Percentiles rank a stretch among this genome's conserved stretches.
These are phyloP conservation scores for Sinonovacula constricta DNA, from an alignment of 1,140 invertebrate species.

Conservation along the genomic window DNA sequence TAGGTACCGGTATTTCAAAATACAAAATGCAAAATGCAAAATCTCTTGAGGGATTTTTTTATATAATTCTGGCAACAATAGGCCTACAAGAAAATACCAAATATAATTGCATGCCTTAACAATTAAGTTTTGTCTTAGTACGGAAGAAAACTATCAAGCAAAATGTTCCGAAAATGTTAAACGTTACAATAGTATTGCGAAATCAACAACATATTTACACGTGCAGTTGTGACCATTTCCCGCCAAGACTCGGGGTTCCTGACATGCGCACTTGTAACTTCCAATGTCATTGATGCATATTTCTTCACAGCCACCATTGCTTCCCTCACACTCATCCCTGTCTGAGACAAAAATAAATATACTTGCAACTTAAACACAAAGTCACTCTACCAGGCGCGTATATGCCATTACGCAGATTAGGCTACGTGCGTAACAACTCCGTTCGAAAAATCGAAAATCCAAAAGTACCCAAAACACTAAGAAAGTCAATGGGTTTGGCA, in stretches of 20 bases:
- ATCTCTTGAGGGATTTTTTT: no score
- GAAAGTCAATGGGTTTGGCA: no score
- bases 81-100: no score
- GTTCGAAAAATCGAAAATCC: no score
- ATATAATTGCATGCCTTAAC: not conserved
- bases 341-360: constrained; percentile 80
- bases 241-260: not conserved
- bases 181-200: not conserved
- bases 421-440: no score
- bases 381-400: no score
- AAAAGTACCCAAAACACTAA: no score
- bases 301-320: constrained; percentile 83
- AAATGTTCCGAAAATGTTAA: not conserved
- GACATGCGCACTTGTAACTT: constrained; percentile 63
- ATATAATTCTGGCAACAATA: no score
- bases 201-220: not conserved
- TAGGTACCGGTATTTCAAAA: no score
- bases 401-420: no score
- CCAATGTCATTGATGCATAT: constrained; percentile 64
- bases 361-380: no score
- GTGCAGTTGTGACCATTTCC: constrained; percentile 20
- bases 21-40: no score
- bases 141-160: not conserved
- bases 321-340: constrained; percentile 83
- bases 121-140: not conserved